Conservation (phyloP, 2,888 invertebrate species). For the Galerucella nymphaeae region DNA sequence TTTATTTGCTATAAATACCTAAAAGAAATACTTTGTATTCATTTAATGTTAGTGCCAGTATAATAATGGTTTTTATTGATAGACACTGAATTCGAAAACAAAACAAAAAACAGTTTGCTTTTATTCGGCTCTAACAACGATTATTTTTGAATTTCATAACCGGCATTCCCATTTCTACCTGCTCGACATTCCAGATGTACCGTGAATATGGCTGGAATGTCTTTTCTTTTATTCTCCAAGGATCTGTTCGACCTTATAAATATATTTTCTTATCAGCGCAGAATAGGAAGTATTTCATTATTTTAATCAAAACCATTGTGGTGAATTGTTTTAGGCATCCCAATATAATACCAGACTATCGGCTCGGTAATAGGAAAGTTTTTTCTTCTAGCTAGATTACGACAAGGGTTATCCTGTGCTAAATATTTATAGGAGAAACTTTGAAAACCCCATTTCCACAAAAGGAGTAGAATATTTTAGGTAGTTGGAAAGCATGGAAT, state of each 20-base stretch:
- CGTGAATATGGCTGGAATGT: constrained; percentile 44
- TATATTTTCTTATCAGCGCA: constrained; percentile 45
- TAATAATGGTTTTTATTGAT: background rate
- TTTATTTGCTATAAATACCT: too few species aligned
- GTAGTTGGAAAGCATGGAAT: background rate
- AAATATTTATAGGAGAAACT: background rate
- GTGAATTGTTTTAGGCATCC: constrained; percentile 35
- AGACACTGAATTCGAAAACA: constrained; percentile 22
- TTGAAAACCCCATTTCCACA: background rate
- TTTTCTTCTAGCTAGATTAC: constrained; percentile 13
- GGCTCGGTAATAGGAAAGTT: constrained; percentile 18
- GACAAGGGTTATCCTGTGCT: constrained; percentile 3
- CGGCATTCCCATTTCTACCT: constrained; percentile 50
- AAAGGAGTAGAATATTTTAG: background rate
- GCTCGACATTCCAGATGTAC: constrained; percentile 49
- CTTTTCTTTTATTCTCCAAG: constrained; percentile 46
- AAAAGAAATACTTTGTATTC: too few species aligned
- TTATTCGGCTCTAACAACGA: constrained; percentile 47
- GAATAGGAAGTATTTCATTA: constrained; percentile 50
- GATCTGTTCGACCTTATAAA: constrained; percentile 44
- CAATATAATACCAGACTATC: constrained; percentile 30
- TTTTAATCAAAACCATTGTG: constrained; percentile 43
- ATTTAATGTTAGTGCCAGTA: background rate
- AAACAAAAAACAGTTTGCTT: constrained; percentile 44
- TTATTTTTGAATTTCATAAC: constrained; percentile 52